Evolutionary conservation across 1,140 invertebrate genomes (phyloP).

Genomic region (Hetaerina americana): DNA sequence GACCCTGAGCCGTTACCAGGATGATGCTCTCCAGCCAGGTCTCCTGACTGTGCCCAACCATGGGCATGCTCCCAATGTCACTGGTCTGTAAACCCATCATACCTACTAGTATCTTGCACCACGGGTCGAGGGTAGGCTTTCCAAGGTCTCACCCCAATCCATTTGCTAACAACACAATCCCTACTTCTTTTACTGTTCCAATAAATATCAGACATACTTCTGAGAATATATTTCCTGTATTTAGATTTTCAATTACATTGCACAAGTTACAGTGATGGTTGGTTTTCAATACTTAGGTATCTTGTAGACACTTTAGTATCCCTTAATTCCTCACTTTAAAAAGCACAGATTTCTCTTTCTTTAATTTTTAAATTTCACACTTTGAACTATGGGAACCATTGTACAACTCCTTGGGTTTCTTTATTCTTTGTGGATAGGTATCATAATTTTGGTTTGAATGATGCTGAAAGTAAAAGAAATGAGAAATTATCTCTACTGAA

Average conservation of each 20-base stretch:
- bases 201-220: neutral
- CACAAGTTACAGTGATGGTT: neutral
- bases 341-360: no score
- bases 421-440: no score
- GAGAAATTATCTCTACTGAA: no score
- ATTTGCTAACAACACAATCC: neutral
- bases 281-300: neutral
- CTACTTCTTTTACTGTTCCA: neutral
- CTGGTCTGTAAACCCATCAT: neutral
- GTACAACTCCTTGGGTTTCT: no score
- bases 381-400: no score
- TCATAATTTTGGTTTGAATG: no score
- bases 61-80: neutral
- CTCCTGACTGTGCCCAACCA: neutral
- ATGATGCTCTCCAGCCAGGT: neutral
- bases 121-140: neutral
- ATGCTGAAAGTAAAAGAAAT: no score
- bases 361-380: no score
- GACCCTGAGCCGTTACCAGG: neutral
- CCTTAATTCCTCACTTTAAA: no score
- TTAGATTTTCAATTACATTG: neutral
- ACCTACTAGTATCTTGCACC: neutral
- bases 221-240: neutral
- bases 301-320: neutral
- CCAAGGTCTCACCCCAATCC: neutral